A percentile compares a stretch with the other conserved stretches of the same genome.
phyloP scores from a whole-genome alignment of 2,888 invertebrate genomes.

The Andricus quercusramuli region DNA sequence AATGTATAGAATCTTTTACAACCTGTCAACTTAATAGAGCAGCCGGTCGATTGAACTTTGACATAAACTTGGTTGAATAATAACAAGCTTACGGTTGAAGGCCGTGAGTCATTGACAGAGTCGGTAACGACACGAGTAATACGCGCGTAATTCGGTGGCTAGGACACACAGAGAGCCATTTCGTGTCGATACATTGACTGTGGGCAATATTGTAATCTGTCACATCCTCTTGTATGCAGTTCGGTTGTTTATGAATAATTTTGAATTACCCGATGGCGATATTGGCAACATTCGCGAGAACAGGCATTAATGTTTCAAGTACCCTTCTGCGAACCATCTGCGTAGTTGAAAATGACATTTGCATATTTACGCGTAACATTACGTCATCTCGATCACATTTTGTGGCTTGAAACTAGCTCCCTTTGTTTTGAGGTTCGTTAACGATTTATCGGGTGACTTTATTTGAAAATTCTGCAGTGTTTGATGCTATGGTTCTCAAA shows the following conservation, averaged over 20 bases:
- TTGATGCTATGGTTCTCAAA: neutral
- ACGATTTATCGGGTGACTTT: neutral
- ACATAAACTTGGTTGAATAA: conserved; percentile 21
- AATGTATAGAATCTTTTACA: neutral
- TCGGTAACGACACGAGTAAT: conserved; percentile 22
- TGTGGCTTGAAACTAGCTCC: neutral
- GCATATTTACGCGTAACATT: conserved; percentile 28
- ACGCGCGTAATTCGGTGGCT: neutral
- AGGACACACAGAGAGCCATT: neutral
- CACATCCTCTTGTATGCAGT: conserved; percentile 8
- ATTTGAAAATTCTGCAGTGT: neutral
- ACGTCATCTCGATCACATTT: conserved; percentile 23
- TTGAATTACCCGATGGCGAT: conserved; percentile 12
- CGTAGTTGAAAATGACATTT: conserved; percentile 27
- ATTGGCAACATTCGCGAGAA: conserved; percentile 33
- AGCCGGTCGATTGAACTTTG: conserved; percentile 7
- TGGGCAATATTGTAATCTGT: conserved; percentile 39
- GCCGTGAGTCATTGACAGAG: conserved; percentile 29
- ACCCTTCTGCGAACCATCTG: conserved; percentile 8
- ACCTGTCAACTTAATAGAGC: neutral
- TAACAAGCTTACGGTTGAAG: conserved; percentile 25
- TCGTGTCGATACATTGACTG: conserved; percentile 9
- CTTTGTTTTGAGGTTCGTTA: conserved; percentile 24
- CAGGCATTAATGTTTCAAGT: conserved; percentile 34
- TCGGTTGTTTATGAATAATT: conserved; percentile 38